Evolutionary conservation across 2,113 vertebrate species (phyloP), one percentile per base, ranked within the genome.

Genomic region (Aegotheles bennettii): DNA sequence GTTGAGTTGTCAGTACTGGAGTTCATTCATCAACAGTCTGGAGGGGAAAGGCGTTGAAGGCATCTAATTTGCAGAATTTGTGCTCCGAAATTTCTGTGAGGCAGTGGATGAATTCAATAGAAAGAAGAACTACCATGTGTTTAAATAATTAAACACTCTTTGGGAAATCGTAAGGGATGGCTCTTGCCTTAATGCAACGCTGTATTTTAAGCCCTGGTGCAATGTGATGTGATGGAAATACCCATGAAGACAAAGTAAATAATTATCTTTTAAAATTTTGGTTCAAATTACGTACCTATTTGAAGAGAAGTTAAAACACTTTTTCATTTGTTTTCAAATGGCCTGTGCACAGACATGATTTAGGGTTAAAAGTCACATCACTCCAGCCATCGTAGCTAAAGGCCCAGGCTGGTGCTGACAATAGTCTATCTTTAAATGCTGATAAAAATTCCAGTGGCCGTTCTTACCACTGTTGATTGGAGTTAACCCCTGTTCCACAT

Each of bases 131-230:
- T 65, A 75, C 36, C 53, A 40, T 60, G 16, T 75, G 16, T 90
- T 88, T 90, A 78, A 93, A 84, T 95, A 84, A 90, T 84, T 81
- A 75, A 88, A 64, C 25, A 51, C 33, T 71, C 87, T 95, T 68
- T 26, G 45, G 43, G 64, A 87, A 89, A 89, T n/a, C 45, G 33
- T 53, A 78, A 63, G 64, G 45, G 45, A 48, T 3, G 36, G 7
- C 10, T 77, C 33, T 73, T 90, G 40, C 51, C 19, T 76, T 79
- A 42, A 25, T 61, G 33, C 48, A 61, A 45, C 11, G 21, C 51
- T 82, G 28, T 45, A 15, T 75, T 93, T 78, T 83, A 69, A 93
- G 51, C 28, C 35, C 13, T 40, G 23, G 43, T 71, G 56, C 50
- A 84, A 75, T 42, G 28, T 31, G 18, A 50, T 65, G 36, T 53